These are phyloP conservation scores for Lasioglossum morio DNA, from an alignment of 2,888 invertebrate species.

Conservation along the genomic window DNA sequence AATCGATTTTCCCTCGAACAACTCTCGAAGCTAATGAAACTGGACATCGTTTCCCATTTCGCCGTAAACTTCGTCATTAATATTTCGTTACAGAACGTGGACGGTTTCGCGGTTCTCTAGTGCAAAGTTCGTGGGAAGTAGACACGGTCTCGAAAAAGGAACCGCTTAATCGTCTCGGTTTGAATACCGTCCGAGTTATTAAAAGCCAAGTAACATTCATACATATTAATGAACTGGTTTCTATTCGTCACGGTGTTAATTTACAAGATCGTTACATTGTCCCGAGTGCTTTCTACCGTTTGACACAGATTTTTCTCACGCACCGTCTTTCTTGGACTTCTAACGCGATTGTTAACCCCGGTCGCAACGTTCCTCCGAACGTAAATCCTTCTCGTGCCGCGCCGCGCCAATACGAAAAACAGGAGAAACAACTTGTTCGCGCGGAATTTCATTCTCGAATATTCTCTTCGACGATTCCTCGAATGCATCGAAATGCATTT, in stretches of 20 bases:
- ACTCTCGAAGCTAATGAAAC: neutral
- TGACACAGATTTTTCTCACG: conserved; percentile 41
- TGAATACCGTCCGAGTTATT: conserved; percentile 10
- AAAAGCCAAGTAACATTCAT: conserved; percentile 40
- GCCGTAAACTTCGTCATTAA: neutral
- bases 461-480: neutral
- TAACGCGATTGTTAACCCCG: conserved; percentile 5
- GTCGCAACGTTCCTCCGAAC: neutral
- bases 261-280: conserved; percentile 49
- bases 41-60: neutral
- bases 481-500: neutral
- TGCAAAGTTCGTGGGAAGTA: conserved; percentile 1
- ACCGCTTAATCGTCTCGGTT: neutral
- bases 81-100: neutral
- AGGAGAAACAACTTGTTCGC: too few relatives aligned
- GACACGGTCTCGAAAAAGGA: neutral
- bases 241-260: conserved; percentile 56
- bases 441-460: too few relatives aligned
- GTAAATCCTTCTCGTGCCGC: neutral
- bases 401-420: neutral
- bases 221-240: conserved; percentile 51
- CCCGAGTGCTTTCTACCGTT: conserved; percentile 39
- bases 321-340: neutral
- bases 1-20: neutral
- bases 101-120: neutral